These are phyloP conservation scores for Muschampia staudingeri DNA, from an alignment of 2,888 invertebrate genomes.

Conservation along the genomic window DNA sequence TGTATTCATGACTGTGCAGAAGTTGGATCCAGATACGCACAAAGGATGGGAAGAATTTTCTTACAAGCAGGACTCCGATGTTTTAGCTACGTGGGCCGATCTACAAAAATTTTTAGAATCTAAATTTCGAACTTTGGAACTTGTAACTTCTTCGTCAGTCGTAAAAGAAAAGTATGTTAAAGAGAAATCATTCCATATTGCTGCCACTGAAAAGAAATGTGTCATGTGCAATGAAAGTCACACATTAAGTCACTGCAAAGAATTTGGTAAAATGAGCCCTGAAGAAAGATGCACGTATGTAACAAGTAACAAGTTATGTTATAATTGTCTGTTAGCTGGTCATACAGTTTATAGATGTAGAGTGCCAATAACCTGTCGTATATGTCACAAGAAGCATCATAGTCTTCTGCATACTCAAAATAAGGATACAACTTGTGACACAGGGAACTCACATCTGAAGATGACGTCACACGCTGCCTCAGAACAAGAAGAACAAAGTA, in stretches of 20 bases:
- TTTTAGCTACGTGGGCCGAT: slow-evolving; percentile 19
- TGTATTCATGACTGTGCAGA: slow-evolving; percentile 61
- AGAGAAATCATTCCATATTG: neutral
- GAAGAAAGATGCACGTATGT: too few relatives aligned
- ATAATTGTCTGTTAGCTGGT: too few relatives aligned
- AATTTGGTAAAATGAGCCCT: too few relatives aligned
- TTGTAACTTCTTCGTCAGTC: slow-evolving; percentile 14
- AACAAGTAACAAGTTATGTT: too few relatives aligned
- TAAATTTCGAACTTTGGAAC: slow-evolving; percentile 34
- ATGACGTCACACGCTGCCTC: neutral
- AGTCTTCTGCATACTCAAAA: slow-evolving; percentile 7
- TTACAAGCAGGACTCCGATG: slow-evolving; percentile 20
- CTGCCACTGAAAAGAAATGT: too few relatives aligned
- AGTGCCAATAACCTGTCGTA: too few relatives aligned
- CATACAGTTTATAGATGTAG: too few relatives aligned
- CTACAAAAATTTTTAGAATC: slow-evolving; percentile 21
- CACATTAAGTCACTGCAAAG: too few relatives aligned
- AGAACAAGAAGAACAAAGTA: neutral
- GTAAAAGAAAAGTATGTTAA: neutral
- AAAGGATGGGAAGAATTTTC: slow-evolving; percentile 60
- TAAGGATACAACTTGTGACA: neutral
- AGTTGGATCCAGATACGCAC: slow-evolving; percentile 64
- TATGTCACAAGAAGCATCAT: too few relatives aligned
- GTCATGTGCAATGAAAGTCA: too few relatives aligned
- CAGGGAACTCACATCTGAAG: neutral